Evolutionary conservation across 2,888 invertebrate genomes (phyloP).

Genomic region (Linnaemya tessellans): DNA sequence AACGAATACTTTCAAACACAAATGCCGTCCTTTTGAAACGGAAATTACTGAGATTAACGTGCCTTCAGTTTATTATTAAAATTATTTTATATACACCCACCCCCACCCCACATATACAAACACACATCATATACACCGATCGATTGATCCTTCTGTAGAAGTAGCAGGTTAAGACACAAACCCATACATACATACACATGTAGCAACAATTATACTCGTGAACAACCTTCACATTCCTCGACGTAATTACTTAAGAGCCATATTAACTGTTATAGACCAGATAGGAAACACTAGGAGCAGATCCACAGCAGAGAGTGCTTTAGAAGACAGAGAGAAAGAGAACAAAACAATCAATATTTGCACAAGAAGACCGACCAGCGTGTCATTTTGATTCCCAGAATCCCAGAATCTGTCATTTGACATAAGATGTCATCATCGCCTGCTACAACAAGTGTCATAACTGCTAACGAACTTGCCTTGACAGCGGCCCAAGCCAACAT

Average conservation of each 20-base stretch:
- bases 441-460: constrained; percentile 81
- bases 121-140: constrained; percentile 2
- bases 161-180: constrained; percentile 41
- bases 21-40: constrained; percentile 74
- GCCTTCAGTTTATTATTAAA: constrained; percentile 73
- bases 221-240: constrained; percentile 4
- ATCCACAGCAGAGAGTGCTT: constrained; percentile 26
- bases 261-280: constrained; percentile 13
- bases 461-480: constrained; percentile 80
- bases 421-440: constrained; percentile 80
- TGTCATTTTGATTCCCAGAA: constrained; percentile 59
- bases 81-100: constrained; percentile 39
- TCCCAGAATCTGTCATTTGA: constrained; percentile 47
- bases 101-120: constrained; percentile 16
- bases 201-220: neutral
- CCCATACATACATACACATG: neutral
- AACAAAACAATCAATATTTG: constrained; percentile 6
- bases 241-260: constrained; percentile 22
- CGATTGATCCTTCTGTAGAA: constrained; percentile 1
- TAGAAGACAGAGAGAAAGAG: constrained; percentile 11
- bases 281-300: constrained; percentile 32
- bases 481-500: constrained; percentile 73
- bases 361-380: constrained; percentile 7
- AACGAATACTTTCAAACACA: constrained; percentile 70
- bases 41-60: constrained; percentile 78